Evolutionary conservation across 2,113 vertebrate genomes (phyloP).

Genomic region (Tamias sibiricus): DNA sequence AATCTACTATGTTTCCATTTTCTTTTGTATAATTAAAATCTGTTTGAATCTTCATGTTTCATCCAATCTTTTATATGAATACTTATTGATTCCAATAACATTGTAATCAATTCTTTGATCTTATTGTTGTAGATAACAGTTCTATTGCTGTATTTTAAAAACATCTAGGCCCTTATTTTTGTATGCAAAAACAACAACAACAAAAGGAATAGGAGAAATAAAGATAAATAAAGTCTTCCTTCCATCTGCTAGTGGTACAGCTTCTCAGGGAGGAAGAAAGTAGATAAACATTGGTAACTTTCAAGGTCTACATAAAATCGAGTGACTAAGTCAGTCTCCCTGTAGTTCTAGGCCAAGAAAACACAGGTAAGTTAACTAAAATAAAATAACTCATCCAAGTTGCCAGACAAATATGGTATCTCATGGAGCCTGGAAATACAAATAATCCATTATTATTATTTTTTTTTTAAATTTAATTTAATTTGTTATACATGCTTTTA

Average conservation of each 20-base stretch:
- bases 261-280: not conserved
- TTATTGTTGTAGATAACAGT: not conserved
- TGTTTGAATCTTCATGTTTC: not conserved
- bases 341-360: not conserved
- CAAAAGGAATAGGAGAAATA: not conserved
- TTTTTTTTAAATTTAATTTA: no score
- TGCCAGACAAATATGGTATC: not conserved
- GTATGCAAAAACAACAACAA: not conserved
- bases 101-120: slow-evolving; percentile 20
- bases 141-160: slow-evolving; percentile 2
- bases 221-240: not conserved
- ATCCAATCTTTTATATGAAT: not conserved
- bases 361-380: not conserved
- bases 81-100: slow-evolving; percentile 23
- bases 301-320: not conserved
- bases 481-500: no score
- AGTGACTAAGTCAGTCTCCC: not conserved
- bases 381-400: not conserved
- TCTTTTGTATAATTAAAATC: slow-evolving; percentile 27
- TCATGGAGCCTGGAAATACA: not conserved
- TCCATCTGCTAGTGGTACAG: not conserved
- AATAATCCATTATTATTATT: no score
- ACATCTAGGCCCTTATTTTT: not conserved
- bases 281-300: not conserved
- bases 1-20: slow-evolving; percentile 2